Evolutionary conservation across 2,888 invertebrate species (phyloP).

Genomic region (Acanthosepion esculentum): DNA sequence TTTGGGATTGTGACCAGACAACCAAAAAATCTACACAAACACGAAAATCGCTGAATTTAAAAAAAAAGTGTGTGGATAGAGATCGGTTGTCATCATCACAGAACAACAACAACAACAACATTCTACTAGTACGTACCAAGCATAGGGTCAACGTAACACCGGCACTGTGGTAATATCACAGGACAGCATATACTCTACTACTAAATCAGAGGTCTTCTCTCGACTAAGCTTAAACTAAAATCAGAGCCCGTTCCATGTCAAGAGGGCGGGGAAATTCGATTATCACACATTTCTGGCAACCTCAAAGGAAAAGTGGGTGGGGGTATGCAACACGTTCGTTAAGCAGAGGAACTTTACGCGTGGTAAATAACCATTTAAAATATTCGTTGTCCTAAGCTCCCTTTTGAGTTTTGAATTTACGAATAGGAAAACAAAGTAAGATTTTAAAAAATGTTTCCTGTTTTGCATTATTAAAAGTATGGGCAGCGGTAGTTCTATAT

Average conservation of each 20-base stretch:
- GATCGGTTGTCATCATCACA: neutral
- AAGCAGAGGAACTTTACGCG: neutral
- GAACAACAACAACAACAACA: neutral
- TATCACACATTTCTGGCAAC: neutral
- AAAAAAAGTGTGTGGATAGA: neutral
- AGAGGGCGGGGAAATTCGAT: constrained; percentile 13
- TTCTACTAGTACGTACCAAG: neutral
- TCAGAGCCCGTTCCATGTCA: neutral
- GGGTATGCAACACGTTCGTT: neutral
- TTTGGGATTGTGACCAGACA: neutral
- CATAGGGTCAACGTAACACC: constrained; percentile 33
- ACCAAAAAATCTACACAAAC: neutral
- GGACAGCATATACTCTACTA: neutral
- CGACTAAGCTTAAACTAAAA: neutral
- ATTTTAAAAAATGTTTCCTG: no score
- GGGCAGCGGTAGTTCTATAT: no score
- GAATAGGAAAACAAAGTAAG: no score
- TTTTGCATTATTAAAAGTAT: no score
- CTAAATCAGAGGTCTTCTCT: neutral
- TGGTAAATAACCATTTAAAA: no score
- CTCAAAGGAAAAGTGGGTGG: neutral
- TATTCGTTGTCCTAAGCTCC: no score
- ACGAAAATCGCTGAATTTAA: neutral
- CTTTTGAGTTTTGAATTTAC: no score
- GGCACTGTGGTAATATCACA: neutral